Conservation (phyloP, 2,113 vertebrate species). For the Kobus ellipsiprymnus region DNA sequence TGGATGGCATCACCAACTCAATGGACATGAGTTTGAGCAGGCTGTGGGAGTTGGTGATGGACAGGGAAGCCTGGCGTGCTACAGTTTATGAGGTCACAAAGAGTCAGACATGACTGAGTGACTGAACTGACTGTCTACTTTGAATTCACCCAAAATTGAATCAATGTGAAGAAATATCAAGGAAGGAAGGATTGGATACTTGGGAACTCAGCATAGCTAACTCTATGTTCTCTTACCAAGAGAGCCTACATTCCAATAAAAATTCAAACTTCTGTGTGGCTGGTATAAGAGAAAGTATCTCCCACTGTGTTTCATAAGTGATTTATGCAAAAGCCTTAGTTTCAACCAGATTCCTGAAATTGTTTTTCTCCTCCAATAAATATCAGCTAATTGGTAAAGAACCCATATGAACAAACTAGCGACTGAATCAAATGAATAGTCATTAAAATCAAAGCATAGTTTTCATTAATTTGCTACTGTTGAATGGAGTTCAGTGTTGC, state of each 20-base stretch:
- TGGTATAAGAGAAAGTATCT: not conserved
- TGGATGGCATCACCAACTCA: not conserved
- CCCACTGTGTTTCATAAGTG: conserved; percentile 46
- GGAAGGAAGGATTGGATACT: not conserved
- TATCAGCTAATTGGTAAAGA: conserved; percentile 55
- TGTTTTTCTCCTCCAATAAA: conserved; percentile 46
- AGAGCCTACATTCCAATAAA: not conserved
- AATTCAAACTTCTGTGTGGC: not conserved
- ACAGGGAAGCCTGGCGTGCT: not conserved
- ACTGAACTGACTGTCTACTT: not conserved
- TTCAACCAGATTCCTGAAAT: conserved; percentile 37
- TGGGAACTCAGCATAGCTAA: not conserved
- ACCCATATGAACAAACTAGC: conserved; percentile 35
- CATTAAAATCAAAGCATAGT: conserved; percentile 16
- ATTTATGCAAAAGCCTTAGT: conserved; percentile 36
- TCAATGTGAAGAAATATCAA: not conserved
- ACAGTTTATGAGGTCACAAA: not conserved
- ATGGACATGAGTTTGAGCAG: not conserved
- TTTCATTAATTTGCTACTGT: conserved; percentile 52
- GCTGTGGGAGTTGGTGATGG: not conserved
- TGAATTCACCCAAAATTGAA: not conserved
- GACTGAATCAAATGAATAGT: conserved; percentile 53
- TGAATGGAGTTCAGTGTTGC: conserved; percentile 45
- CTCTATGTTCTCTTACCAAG: not conserved
- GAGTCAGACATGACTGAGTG: not conserved